Percentiles rank a stretch among this genome's conserved stretches.
These are phyloP conservation scores for Platycheirus rosarum DNA, from an alignment of 2,888 invertebrate genomes.

Conservation along the genomic window DNA sequence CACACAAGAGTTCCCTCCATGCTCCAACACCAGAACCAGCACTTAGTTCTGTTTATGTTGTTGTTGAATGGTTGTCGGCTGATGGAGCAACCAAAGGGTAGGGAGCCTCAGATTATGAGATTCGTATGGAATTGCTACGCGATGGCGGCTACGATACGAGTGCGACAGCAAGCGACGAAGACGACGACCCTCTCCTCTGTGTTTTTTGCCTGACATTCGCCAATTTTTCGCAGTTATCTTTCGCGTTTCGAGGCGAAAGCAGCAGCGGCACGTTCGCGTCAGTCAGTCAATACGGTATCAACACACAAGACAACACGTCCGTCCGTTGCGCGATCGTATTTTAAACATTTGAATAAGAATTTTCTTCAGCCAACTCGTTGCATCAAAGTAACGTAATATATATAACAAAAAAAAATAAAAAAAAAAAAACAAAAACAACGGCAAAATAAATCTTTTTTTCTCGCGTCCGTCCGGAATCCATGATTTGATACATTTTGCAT, in stretches of 20 bases:
- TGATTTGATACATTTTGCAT: constrained; percentile 62
- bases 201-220: constrained; percentile 74
- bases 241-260: constrained; percentile 79
- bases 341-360: constrained; percentile 46
- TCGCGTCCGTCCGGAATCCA: constrained; percentile 60
- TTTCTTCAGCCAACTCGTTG: constrained; percentile 24
- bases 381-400: constrained; percentile 12
- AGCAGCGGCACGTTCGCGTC: constrained; percentile 78
- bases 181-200: constrained; percentile 44
- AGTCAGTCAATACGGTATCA: constrained; percentile 66
- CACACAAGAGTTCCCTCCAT: constrained; percentile 36
- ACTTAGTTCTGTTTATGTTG: constrained; percentile 36
- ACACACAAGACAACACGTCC: constrained; percentile 54
- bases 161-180: constrained; percentile 1
- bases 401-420: neutral
- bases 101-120: constrained; percentile 60
- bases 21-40: constrained; percentile 25
- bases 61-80: neutral
- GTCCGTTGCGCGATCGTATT: constrained; percentile 68
- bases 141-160: constrained; percentile 42
- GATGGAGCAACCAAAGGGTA: neutral
- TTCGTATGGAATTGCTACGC: constrained; percentile 70
- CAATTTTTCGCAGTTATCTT: constrained; percentile 79
- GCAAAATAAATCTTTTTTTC: no score
- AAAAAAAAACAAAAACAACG: constrained; percentile 6